Percentiles rank a stretch among this genome's conserved stretches.
Evolutionary conservation across 2,797 vertebrate species (phyloP).

Genomic region (Scolopax bukidnonensis): DNA sequence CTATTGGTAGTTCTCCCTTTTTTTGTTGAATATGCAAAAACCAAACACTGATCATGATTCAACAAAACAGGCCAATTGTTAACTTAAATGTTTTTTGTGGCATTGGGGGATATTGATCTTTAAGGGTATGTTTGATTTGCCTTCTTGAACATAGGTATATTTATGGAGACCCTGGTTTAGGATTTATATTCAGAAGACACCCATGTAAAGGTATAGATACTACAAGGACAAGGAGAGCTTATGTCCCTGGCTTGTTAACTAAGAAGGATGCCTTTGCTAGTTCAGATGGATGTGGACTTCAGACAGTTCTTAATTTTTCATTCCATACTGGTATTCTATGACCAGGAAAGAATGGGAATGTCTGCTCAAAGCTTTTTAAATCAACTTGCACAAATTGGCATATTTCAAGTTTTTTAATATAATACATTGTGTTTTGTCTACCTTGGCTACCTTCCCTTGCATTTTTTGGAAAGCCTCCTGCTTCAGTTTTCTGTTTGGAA

Average conservation of each 20-base stretch:
- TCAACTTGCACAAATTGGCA: background rate
- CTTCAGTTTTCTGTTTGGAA: constrained; percentile 12
- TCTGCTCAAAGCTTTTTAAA: background rate
- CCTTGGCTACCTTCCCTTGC: background rate
- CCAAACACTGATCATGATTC: background rate
- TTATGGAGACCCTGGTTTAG: background rate
- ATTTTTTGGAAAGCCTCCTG: constrained; percentile 8
- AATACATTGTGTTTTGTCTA: background rate
- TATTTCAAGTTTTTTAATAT: background rate
- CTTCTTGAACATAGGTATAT: background rate
- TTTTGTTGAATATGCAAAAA: background rate
- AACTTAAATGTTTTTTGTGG: background rate
- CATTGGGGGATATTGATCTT: background rate
- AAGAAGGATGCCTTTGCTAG: background rate
- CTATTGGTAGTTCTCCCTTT: background rate
- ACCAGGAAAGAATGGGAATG: background rate
- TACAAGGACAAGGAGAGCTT: background rate
- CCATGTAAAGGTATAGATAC: background rate
- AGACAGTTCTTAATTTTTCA: background rate
- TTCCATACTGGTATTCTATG: background rate
- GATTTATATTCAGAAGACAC: background rate
- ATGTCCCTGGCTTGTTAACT: background rate
- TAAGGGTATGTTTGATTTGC: background rate
- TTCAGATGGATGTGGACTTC: background rate
- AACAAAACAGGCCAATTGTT: background rate